These are phyloP conservation scores for Lamellibrachia luymesi DNA, from an alignment of 1,140 invertebrate genomes.

Conservation along the genomic window DNA sequence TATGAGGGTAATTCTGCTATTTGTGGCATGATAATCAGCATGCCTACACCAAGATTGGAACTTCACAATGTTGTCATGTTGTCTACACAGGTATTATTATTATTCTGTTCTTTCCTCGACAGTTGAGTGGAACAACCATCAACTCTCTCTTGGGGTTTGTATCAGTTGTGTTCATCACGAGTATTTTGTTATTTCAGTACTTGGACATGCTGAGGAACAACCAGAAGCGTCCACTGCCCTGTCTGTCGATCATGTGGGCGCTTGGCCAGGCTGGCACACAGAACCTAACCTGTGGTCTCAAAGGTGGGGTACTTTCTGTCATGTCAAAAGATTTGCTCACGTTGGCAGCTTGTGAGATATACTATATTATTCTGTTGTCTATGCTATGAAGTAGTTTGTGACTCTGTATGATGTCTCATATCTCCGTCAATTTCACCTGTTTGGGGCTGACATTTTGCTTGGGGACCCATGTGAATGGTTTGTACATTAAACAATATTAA, in stretches of 20 bases:
- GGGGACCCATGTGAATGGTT: no score
- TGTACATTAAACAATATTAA: no score
- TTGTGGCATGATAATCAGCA: no score
- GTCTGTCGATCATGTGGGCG: constrained; percentile 75
- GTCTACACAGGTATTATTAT: not conserved
- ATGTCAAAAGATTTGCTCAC: not conserved
- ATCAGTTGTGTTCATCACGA: not conserved
- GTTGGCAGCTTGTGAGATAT: not conserved
- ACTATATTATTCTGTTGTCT: not conserved
- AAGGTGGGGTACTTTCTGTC: constrained; percentile 57
- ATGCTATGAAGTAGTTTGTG: no score
- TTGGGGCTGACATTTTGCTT: no score
- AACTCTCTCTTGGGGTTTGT: not conserved
- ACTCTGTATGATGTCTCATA: no score
- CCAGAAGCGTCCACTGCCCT: constrained; percentile 75
- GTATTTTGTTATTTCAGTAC: constrained; percentile 38
- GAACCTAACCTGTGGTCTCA: constrained; percentile 70
- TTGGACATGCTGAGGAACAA: constrained; percentile 54
- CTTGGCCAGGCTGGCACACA: constrained; percentile 72
- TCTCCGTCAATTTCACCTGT: no score
- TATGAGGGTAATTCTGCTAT: no score
- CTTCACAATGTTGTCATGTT: no score
- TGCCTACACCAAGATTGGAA: no score
- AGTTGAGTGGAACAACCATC: no score
- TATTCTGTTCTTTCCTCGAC: no score